Evolutionary conservation across 2,888 invertebrate genomes (phyloP).

Genomic region (Scrobipalpa costella): DNA sequence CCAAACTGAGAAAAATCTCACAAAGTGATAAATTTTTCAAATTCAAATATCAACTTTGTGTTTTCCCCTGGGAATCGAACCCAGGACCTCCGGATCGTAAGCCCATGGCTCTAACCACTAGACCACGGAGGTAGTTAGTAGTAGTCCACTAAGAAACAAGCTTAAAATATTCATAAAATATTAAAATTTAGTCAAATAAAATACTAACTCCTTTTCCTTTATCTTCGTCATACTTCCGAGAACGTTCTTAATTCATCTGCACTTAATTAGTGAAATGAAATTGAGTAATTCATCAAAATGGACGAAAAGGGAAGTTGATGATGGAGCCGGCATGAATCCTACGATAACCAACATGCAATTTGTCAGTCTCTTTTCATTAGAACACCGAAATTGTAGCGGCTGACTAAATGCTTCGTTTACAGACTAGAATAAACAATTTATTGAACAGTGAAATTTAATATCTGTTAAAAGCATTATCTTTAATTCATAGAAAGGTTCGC

Average conservation of each 20-base stretch:
- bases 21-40: too few species aligned
- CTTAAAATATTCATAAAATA: neutral
- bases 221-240: neutral
- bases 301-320: neutral
- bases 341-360: constrained; percentile 38
- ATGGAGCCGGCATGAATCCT: constrained; percentile 31
- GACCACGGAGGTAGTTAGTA: too few species aligned
- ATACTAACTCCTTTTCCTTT: neutral
- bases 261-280: constrained; percentile 17
- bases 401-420: constrained; percentile 33
- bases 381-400: constrained; percentile 34
- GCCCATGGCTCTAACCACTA: too few species aligned
- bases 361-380: constrained; percentile 43
- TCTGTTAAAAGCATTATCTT: too few species aligned
- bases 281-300: constrained; percentile 25
- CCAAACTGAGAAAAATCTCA: too few species aligned
- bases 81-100: too few species aligned
- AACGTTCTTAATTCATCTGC: neutral
- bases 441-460: too few species aligned
- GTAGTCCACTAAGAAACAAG: too few species aligned
- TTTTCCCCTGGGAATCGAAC: too few species aligned
- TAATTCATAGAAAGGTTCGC: too few species aligned
- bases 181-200: neutral
- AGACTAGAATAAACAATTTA: neutral
- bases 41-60: too few species aligned